phyloP scores from a whole-genome alignment of 2,888 invertebrate species.

The Macrophya alboannulata region DNA sequence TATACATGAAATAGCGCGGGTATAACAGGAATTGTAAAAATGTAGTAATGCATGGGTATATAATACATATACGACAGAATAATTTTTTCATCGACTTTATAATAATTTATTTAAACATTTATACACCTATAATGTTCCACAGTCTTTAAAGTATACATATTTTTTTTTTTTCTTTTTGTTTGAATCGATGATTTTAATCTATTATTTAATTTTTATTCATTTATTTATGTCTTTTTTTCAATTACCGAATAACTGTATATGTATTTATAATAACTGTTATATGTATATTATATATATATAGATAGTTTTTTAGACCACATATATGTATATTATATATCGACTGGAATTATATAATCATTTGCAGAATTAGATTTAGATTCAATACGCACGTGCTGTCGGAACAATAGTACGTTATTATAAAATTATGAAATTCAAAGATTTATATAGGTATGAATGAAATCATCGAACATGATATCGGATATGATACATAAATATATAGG shows the following conservation, averaged over 20 bases:
- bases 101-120: slow-evolving; percentile 77
- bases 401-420: slow-evolving; percentile 60
- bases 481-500: neutral
- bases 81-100: slow-evolving; percentile 63
- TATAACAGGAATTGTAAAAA: neutral
- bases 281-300: neutral
- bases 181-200: slow-evolving; percentile 15
- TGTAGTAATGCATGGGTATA: neutral
- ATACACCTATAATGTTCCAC: slow-evolving; percentile 77
- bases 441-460: neutral
- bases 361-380: neutral
- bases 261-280: slow-evolving; percentile 28
- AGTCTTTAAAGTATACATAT: slow-evolving; percentile 73
- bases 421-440: slow-evolving; percentile 8
- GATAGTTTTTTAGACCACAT: neutral
- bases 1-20: too few relatives aligned
- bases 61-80: neutral
- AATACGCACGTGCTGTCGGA: slow-evolving; percentile 43
- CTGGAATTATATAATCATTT: neutral
- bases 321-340: neutral
- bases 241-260: neutral
- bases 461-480: neutral
- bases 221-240: neutral
- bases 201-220: neutral
- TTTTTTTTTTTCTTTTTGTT: too few relatives aligned